Conservation (phyloP, 2,888 invertebrate genomes). For the Saturnia pavonia region DNA sequence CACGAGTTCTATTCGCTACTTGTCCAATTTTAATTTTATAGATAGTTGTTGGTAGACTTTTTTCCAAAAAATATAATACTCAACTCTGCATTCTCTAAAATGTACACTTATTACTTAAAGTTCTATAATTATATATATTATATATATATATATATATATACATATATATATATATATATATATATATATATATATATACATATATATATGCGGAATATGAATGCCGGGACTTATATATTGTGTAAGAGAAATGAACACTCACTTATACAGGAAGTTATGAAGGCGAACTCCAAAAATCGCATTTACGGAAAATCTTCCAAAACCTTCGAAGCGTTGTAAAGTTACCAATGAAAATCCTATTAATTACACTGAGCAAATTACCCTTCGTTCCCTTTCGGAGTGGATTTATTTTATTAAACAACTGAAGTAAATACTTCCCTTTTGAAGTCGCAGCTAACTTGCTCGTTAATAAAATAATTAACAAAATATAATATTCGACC, state of each 20-base stretch:
- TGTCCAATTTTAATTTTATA: too few relatives aligned
- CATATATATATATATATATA: too few relatives aligned
- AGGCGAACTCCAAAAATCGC: constrained; percentile 17
- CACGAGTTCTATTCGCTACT: too few relatives aligned
- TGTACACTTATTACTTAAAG: too few relatives aligned
- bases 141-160: too few relatives aligned
- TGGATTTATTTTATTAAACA: constrained; percentile 39
- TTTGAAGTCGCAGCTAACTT: constrained; percentile 30
- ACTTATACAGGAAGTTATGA: not conserved
- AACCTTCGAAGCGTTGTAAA: constrained; percentile 5
- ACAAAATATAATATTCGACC: constrained; percentile 15
- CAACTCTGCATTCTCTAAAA: too few relatives aligned
- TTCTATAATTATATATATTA: too few relatives aligned
- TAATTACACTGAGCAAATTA: constrained; percentile 26
- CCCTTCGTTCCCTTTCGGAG: constrained; percentile 30
- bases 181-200: too few relatives aligned
- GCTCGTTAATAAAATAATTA: constrained; percentile 37
- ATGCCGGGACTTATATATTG: not conserved
- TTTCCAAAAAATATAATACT: too few relatives aligned
- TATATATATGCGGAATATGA: too few relatives aligned
- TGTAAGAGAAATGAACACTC: not conserved
- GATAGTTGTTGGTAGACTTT: too few relatives aligned
- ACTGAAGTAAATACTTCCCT: constrained; percentile 28
- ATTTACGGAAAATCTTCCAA: not conserved
- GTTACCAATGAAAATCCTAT: constrained; percentile 24